A percentile compares a stretch with the other conserved stretches of the same genome.
Evolutionary conservation across 2,888 invertebrate genomes (phyloP).

Genomic region (Ornithoptera priamus): DNA sequence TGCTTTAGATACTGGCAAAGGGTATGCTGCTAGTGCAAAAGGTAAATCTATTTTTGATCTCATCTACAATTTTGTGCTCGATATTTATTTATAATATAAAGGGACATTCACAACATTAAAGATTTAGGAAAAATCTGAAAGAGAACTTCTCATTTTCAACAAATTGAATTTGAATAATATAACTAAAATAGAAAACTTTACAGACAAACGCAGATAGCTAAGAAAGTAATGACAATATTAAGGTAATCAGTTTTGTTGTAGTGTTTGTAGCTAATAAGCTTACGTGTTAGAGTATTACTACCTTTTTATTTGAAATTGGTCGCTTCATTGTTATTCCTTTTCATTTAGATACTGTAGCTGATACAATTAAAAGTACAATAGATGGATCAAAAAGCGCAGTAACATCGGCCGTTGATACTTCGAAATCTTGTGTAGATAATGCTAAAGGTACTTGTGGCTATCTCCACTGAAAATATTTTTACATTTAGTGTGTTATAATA

Average conservation of each 20-base stretch:
- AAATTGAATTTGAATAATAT: no score
- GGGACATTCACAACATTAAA: not conserved
- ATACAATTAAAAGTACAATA: constrained; percentile 41
- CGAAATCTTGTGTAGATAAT: constrained; percentile 54
- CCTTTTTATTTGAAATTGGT: not conserved
- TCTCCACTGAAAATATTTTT: no score
- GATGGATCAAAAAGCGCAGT: constrained; percentile 55
- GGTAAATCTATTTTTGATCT: constrained; percentile 37
- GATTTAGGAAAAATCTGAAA: no score
- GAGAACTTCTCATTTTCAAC: no score
- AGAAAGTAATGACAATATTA: no score
- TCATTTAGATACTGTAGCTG: constrained; percentile 34
- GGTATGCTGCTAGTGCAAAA: constrained; percentile 42
- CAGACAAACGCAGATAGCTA: no score
- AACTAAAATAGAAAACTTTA: no score
- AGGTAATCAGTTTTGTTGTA: no score
- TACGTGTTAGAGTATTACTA: not conserved
- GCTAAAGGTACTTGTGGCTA: constrained; percentile 56
- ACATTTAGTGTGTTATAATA: no score
- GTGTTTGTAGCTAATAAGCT: no score
- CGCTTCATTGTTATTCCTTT: not conserved
- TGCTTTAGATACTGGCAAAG: constrained; percentile 48
- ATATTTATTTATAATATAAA: not conserved
- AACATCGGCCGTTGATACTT: constrained; percentile 51
- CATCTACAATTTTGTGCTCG: constrained; percentile 35